phyloP scores from a whole-genome alignment of 1,140 invertebrate genomes.

The Hypothenemus hampei region DNA sequence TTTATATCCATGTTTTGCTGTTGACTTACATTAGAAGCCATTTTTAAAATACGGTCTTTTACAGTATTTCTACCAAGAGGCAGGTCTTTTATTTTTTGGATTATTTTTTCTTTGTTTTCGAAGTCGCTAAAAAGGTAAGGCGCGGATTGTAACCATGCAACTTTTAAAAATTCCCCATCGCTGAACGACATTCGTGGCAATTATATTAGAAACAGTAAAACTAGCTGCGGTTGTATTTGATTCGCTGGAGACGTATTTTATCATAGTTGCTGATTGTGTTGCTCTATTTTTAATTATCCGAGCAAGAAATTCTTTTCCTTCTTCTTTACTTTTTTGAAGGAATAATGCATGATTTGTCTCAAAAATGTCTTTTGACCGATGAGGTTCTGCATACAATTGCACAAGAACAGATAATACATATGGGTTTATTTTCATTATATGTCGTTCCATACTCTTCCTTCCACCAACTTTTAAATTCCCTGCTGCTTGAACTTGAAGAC shows the following conservation, averaged over 20 bases:
- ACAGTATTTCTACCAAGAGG: constrained; percentile 31
- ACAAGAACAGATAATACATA: constrained; percentile 30
- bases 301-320: constrained; percentile 26
- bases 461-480: constrained; percentile 29
- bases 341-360: constrained; percentile 25
- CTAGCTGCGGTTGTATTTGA: constrained; percentile 23
- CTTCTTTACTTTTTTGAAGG: constrained; percentile 15
- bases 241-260: constrained; percentile 27
- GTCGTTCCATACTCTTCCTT: constrained; percentile 28
- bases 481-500: constrained; percentile 11
- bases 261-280: constrained; percentile 23
- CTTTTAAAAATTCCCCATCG: constrained; percentile 12
- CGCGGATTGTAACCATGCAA: constrained; percentile 21
- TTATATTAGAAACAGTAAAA: constrained; percentile 25
- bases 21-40: constrained; percentile 31
- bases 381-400: constrained; percentile 31
- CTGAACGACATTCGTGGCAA: constrained; percentile 14
- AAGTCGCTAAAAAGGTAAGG: constrained; percentile 25
- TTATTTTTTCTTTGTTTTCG: constrained; percentile 29
- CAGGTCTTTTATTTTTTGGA: constrained; percentile 28
- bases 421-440: constrained; percentile 24
- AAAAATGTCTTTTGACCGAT: constrained; percentile 29
- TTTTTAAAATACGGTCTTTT: constrained; percentile 30
- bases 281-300: constrained; percentile 26
- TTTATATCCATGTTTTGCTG: constrained; percentile 28